Evolutionary conservation across 2,888 invertebrate genomes (phyloP), one percentile per base, ranked within the genome.

Genomic region (Ennomos fuscantarius): DNA sequence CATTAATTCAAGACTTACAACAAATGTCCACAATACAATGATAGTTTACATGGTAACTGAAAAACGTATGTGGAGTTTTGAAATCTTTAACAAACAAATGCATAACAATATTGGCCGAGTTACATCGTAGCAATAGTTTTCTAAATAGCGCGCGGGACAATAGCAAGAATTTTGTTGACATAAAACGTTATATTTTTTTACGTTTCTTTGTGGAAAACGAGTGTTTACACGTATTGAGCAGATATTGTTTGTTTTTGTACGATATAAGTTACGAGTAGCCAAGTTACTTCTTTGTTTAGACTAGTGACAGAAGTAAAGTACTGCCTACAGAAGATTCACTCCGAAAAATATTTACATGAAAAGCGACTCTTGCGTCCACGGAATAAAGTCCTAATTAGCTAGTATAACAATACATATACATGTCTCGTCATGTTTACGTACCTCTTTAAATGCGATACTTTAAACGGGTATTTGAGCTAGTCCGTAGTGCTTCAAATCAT

Each of bases 21-120:
- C 78, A 82, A 82, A 82, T 42, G 82, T 77, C 72, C 65, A 62
- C 69, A 75, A 85, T 88, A 89, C 89, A 89, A 90, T 87, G 88
- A 79, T 72, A 81, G 89, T 89, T 89, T 89, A 86, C 87, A 83
- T 83, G 84, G 84, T 81, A 84, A 82, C 82, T 79, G 86, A 86
- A 84, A 85, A 57, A 48, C 47, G 82, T 81, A 78, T 3, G 37
- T 55, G 75, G 79, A 83, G 82, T 82, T 82, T 82, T 81, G 80
- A 82, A 82, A 82, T 83, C 77, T 76, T 78, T 60, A 77, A 78
- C 81, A 84, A 82, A 82, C 82, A 82, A 78, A 78, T 72, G 67
- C 72, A 73, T 70, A 78, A 79, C 79, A 81, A 76, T 76, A 77
- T 57, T 47, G 54, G 55, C 45, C 66, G 70, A 74, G 67, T 73